Base-by-base conservation (phyloP, 1,140 invertebrate species). In the Coenobita brevimanus region DNA sequence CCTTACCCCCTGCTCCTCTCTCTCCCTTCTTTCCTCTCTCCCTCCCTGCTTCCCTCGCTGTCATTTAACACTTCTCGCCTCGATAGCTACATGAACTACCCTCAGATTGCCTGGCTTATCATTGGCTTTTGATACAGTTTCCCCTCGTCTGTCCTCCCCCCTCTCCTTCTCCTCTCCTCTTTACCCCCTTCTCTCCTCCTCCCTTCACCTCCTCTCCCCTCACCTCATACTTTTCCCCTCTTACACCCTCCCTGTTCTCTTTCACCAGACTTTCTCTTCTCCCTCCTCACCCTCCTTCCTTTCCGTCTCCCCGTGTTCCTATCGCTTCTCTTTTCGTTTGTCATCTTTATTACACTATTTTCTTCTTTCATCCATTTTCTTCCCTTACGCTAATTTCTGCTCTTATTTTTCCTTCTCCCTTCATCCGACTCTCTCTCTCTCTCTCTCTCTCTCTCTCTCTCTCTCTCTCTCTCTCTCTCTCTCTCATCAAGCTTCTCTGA, bases 271-370 rank as follows among this genome's bases (percentile, higher is more conserved):
- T 41, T 67, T 24, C 27, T 24, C 46, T n/a, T 82, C 41, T 46
- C 62, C 54, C 64, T 71, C 62, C 73, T 43, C 54, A 41, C 54
- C 60, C 67, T 60, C 67, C 81, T 82, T 64, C 71, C 64, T 82
- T 64, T 82, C 81, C 71, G 36, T 82, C 80, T 82, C 80, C 67
- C 80, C 67, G 38, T 82, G n/a, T 82, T 38, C 57, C 13, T 54
- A 36, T 84, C 50, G 73, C 30, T 84, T 30, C 36, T 36, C 38
- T 38, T 17, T 38, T 75, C 0, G 2, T 0, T 30, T 0, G 41
- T 1, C 24, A 46, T 10, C 2, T 33, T 10, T 41, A 27, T 64
- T 13, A 27, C 33, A 8, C 17, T 17, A 6, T 8, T 50, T 50
- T 17, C 17, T 17, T 17, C 17, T 50, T 50, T 17, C 1, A 27